Base-by-base conservation (phyloP, 2,888 invertebrate species). In the Pollenia griseotomentosa region DNA sequence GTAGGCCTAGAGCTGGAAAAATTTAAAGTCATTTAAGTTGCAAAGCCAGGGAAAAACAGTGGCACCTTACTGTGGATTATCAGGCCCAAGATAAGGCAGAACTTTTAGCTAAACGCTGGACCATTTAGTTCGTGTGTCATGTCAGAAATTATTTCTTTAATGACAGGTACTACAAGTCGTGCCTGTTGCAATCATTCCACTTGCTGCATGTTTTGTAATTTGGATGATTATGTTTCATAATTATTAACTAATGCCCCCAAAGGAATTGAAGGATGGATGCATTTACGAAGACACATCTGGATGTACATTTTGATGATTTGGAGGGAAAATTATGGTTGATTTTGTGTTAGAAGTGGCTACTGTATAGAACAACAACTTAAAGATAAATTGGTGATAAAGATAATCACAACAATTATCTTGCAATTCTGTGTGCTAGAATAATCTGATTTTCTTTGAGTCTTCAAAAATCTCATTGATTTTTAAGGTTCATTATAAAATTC, bases 1-100 rank as follows among this genome's bases (percentile, higher is more conserved):
- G 84, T 85, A 75, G 84, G 74, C 79, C 84, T 68, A 61, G 33
- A 68, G 65, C 10, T 73, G 42, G 19, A 55, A 77, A 70, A 44
- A 53, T 57, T 23, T 48, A 44, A 53, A 5, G 44, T 16, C 46
- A 73, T 23, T 65, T 57, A 40, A n/a, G 23, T 11, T 19, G 11
- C 2, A 48, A 68, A 11, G 9, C 19, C 19, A 40, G 5, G 40
- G 11, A 0, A 19, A 46, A 57, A 75, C 82, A 68, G 82, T 75
- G 82, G 66, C 82, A 82, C 65, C 74, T 74, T 44, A 44, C 57
- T 51, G n/a, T 55, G 65, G 57, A n/a, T 73, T 73, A 66, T 66
- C 16, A 9, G n/a, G 16, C 55, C 57, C 14, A 68, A 40, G 40
- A 5, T 11, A 33, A 42, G 51, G n/a, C 42, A 42, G 14, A 59